These are phyloP conservation scores for Apoda limacodes DNA, from an alignment of 2,888 invertebrate species.

Conservation along the genomic window DNA sequence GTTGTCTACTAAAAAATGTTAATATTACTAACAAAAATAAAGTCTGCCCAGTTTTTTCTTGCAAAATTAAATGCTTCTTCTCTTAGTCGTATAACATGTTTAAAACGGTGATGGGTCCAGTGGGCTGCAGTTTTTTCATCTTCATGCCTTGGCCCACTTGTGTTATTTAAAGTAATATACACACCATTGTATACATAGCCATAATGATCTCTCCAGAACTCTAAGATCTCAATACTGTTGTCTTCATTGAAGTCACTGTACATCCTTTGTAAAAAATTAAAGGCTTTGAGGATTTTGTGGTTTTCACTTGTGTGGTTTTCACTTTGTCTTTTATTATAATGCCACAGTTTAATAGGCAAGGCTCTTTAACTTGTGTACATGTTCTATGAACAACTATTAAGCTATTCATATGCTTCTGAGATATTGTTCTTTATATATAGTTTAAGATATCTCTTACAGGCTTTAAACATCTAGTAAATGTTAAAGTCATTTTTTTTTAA, in stretches of 20 bases:
- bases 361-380: no score
- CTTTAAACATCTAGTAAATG: no score
- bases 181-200: slow-evolving; percentile 78
- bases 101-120: slow-evolving; percentile 83
- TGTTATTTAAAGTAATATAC: slow-evolving; percentile 64
- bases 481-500: no score
- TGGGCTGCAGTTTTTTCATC: slow-evolving; percentile 76
- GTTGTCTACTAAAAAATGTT: no score
- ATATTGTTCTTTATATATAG: no score
- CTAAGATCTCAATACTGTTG: slow-evolving; percentile 77
- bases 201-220: slow-evolving; percentile 76
- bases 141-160: slow-evolving; percentile 34
- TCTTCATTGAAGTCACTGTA: slow-evolving; percentile 90
- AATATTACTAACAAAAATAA: slow-evolving; percentile 83
- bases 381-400: no score
- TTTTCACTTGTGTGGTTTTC: no score
- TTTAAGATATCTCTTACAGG: no score
- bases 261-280: slow-evolving; percentile 75
- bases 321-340: no score
- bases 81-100: slow-evolving; percentile 82
- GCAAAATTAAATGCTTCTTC: slow-evolving; percentile 81
- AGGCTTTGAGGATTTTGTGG: no score
- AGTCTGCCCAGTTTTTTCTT: slow-evolving; percentile 88
- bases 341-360: no score
- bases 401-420: no score